Evolutionary conservation across 2,888 invertebrate genomes (phyloP), one percentile per base, ranked within the genome.

Genomic region (Spicauda simplicius): DNA sequence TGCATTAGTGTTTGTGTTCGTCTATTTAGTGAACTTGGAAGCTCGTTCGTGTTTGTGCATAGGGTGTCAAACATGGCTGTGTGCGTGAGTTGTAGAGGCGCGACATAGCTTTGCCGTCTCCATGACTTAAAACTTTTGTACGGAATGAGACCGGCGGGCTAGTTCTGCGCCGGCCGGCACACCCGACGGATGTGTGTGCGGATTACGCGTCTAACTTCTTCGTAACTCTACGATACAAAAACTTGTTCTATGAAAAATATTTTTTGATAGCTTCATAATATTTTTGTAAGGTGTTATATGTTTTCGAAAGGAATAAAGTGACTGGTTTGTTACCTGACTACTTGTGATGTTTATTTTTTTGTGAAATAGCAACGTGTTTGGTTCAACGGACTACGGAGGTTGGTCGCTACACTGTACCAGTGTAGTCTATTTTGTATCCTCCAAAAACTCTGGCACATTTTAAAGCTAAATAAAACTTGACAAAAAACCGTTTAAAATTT

Each of bases 21-120:
- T 91, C 92, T 93, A 92, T 93, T 93, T 91, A 91, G 93, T 93
- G 93, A 93, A 93, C 92, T 93, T 92, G 92, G 90, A 90, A 91
- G 92, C 88, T 88, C 85, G 87, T 80, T 87, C 83, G 93, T 92
- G 91, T 91, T 90, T 88, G 92, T 92, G 91, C 87, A 87, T 90
- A 88, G 92, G 93, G 91, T 91, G 90, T 90, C 79, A 83, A 75
- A 76, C 72, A 73, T 77, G 79, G 77, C 72, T 83, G 91, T 91
- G 90, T 93, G 92, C 83, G 91, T 90, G 87, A 86, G 85, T 90
- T 88, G 91, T 91, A 91, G 90, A 91, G 91, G 91, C 92, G 90
- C 92, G 91, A 92, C 90, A 92, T 91, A 92, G 93, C 93, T 91
- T 90, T 91, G 91, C 93, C 62, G 92, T 92, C 91, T 92, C 93